Evolutionary conservation across 2,113 vertebrate species (phyloP).

Genomic region (Corythoichthys intestinalis): DNA sequence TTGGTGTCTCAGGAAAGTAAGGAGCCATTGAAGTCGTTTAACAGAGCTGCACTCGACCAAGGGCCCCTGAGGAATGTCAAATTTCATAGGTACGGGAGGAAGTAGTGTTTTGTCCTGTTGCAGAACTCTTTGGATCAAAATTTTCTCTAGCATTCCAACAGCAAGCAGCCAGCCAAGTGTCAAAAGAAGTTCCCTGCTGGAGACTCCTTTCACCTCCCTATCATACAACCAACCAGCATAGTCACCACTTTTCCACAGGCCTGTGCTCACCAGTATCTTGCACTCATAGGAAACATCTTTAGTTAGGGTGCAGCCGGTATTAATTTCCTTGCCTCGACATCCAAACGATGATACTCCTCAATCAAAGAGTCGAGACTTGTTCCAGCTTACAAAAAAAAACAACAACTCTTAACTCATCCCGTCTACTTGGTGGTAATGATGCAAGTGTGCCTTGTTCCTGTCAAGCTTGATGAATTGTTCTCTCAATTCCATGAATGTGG

Average conservation of each 20-base stretch:
- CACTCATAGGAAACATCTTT: constrained; percentile 50
- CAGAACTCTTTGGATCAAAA: constrained; percentile 48
- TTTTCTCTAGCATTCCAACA: constrained; percentile 50
- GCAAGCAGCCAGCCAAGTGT: constrained; percentile 69
- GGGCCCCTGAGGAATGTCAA: background rate
- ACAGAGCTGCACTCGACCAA: constrained; percentile 31
- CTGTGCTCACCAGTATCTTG: constrained; percentile 55
- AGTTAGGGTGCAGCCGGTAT: constrained; percentile 74
- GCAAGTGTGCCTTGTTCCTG: constrained; percentile 94
- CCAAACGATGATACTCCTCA: constrained; percentile 83
- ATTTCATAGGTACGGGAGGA: constrained; percentile 10
- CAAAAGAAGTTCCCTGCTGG: constrained; percentile 67
- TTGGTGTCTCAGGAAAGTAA: constrained; percentile 58
- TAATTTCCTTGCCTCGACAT: constrained; percentile 69
- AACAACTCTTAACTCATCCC: constrained; percentile 85
- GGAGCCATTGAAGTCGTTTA: constrained; percentile 67
- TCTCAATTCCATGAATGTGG: constrained; percentile 82
- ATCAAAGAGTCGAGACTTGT: constrained; percentile 83
- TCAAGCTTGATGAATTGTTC: constrained; percentile 89
- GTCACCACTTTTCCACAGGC: constrained; percentile 70
- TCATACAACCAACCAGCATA: constrained; percentile 57
- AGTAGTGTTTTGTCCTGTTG: constrained; percentile 53
- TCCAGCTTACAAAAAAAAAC: constrained; percentile 82
- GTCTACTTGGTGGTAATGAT: constrained; percentile 88
- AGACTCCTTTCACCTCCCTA: background rate